Percentiles rank a stretch among this genome's conserved stretches.
phyloP scores from a whole-genome alignment of 1,140 invertebrate species.

The Heliconius hewitsoni region DNA sequence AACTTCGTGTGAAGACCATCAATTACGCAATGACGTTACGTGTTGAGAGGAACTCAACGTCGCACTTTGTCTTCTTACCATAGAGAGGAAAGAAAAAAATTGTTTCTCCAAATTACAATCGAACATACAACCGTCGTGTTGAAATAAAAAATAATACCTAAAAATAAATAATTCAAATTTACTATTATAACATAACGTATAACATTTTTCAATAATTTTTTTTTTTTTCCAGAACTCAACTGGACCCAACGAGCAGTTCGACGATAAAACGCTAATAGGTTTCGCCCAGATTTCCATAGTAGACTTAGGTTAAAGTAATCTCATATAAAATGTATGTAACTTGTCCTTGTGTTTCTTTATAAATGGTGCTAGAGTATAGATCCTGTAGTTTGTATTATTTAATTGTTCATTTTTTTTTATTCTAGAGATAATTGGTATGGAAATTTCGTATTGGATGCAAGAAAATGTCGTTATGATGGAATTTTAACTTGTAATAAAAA shows the following conservation, averaged over 20 bases:
- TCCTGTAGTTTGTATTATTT: conserved; percentile 21
- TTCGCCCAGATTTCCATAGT: conserved; percentile 97
- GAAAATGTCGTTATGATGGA: background rate
- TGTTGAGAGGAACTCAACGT: too few species aligned
- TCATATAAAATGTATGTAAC: conserved; percentile 20
- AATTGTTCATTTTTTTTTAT: conserved; percentile 2
- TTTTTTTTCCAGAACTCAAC: conserved; percentile 86
- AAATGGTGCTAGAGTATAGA: conserved; percentile 47
- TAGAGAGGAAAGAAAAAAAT: too few species aligned
- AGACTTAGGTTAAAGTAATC: conserved; percentile 30
- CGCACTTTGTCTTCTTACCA: too few species aligned
- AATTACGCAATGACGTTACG: too few species aligned
- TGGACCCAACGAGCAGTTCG: conserved; percentile 91
- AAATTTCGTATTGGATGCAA: background rate
- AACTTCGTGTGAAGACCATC: too few species aligned
- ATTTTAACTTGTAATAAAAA: too few species aligned
- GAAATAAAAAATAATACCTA: background rate
- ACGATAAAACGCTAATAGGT: conserved; percentile 96
- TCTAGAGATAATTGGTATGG: background rate
- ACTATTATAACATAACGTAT: too few species aligned
- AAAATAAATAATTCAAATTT: background rate
- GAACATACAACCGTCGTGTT: too few species aligned
- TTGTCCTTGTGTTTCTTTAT: conserved; percentile 45
- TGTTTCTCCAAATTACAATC: too few species aligned
- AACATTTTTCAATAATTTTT: background rate